Base-by-base conservation (phyloP, 35 echinoderm and acorn worm genomes). In the Patiria miniata region DNA sequence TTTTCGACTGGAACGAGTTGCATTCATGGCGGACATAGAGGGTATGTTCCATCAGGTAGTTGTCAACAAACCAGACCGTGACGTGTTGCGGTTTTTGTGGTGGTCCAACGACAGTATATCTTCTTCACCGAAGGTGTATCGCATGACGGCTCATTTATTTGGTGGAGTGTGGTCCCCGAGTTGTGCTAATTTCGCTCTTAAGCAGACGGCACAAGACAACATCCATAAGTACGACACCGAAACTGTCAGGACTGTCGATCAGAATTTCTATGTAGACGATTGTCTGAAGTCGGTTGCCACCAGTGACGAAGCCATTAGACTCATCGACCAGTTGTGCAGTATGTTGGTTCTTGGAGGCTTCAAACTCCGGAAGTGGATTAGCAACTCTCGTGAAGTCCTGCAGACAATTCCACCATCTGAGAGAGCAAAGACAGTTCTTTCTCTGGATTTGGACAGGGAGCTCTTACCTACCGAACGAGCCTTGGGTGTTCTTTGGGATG, bases 211-310 rank as follows among this genome's bases (percentile, higher is more conserved):
- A 1, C 53, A 50, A 16, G 86, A 92, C 32, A 51, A 39, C 19
- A 84, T 89, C 39, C 52, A 30, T 15, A 68, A 90, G 78, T 85
- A 61, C 40, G 94, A 87, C 30, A 37, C 54, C 16, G 58, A 89
- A n/a, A 82, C 83, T 54, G 86, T 77, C 33, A 68, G 88, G 22
- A 92, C 89, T 51, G 73, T 96, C 5, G 16, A 65, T 21, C n/a
- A 83, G 10, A 57, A 90, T 34, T 97, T 97, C 54, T 97, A 97
- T 89, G 94, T 97, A 0, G 94, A 97, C 87, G 90, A 93, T 83
- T 87, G 90, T 1, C 37, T 90, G 7, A 86, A 78, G 26, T 90
- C 90, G 40, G 78, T 87, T 34, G 39, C 87, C 8, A 87, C 84
- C 29, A 40, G 29, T 32, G 39, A 90, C 44, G 76, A 89, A 39